Percentiles rank a stretch among this genome's conserved stretches.
phyloP scores from a whole-genome alignment of 2,888 invertebrate species.

The Linnaemya tessellans region DNA sequence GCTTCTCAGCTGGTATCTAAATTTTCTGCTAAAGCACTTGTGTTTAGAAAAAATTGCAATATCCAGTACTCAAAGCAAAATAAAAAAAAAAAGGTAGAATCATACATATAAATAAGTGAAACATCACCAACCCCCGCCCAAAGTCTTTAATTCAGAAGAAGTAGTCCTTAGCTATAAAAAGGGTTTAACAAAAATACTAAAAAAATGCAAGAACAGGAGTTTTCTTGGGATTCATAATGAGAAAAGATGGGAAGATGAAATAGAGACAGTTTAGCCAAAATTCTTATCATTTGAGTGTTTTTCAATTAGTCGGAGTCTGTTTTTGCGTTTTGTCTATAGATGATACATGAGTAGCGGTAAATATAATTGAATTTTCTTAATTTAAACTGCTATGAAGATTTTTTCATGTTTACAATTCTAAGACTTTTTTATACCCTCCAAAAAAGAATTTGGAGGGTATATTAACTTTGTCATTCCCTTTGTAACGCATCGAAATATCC shows the following conservation, averaged over 20 bases:
- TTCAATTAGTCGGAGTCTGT: background rate
- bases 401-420: too few relatives aligned
- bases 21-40: constrained; percentile 23
- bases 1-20: background rate
- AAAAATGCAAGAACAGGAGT: background rate
- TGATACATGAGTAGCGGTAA: background rate
- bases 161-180: constrained; percentile 10
- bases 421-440: background rate
- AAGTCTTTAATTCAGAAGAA: background rate
- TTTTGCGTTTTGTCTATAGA: background rate
- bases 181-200: constrained; percentile 37
- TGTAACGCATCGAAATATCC: too few relatives aligned
- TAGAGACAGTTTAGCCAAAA: background rate
- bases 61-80: background rate
- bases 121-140: constrained; percentile 5
- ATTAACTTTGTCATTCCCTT: too few relatives aligned
- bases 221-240: background rate
- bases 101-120: background rate
- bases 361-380: background rate
- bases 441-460: too few relatives aligned
- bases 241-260: background rate
- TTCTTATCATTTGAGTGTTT: background rate
- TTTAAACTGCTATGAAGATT: too few relatives aligned
- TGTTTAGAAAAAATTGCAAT: constrained; percentile 46
- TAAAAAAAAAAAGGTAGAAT: background rate